Conservation (phyloP, 2,113 vertebrate species). For the Aptenodytes patagonicus region DNA sequence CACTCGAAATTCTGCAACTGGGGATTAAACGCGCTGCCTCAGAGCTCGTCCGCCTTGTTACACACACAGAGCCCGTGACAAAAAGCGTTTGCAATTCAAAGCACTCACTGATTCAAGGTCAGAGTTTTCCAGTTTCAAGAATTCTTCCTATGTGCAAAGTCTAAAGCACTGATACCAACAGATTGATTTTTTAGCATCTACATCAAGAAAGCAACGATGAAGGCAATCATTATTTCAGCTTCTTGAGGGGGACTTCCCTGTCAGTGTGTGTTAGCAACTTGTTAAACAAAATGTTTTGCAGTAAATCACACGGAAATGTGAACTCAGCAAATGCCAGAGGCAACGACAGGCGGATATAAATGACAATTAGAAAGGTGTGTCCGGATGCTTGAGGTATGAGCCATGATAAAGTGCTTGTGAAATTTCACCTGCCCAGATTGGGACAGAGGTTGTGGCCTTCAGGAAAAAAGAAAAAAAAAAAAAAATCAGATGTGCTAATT, state of each 20-base stretch:
- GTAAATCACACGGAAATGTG: constrained; percentile 52
- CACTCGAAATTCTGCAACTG: neutral
- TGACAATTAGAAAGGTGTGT: constrained; percentile 66
- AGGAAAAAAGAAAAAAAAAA: neutral
- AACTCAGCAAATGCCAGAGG: constrained; percentile 64
- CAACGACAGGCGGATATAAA: constrained; percentile 53
- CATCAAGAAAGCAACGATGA: neutral
- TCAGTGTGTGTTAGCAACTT: neutral
- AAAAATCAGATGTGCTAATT: constrained; percentile 1
- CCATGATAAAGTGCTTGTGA: constrained; percentile 47
- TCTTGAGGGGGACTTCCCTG: neutral
- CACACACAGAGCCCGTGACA: neutral
- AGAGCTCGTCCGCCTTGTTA: neutral
- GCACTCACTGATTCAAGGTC: neutral
- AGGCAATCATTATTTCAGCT: neutral
- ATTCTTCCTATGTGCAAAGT: neutral
- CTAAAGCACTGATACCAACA: neutral
- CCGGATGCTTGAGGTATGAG: constrained; percentile 60
- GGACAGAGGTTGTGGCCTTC: constrained; percentile 39
- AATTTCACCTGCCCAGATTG: constrained; percentile 27
- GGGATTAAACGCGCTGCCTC: neutral
- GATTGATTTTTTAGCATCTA: neutral
- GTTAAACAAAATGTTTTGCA: constrained; percentile 25
- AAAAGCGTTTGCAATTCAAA: constrained; percentile 19
- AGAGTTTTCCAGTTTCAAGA: neutral